These are phyloP conservation scores for Smithornis capensis DNA, from an alignment of 2,113 vertebrate species.

Conservation along the genomic window DNA sequence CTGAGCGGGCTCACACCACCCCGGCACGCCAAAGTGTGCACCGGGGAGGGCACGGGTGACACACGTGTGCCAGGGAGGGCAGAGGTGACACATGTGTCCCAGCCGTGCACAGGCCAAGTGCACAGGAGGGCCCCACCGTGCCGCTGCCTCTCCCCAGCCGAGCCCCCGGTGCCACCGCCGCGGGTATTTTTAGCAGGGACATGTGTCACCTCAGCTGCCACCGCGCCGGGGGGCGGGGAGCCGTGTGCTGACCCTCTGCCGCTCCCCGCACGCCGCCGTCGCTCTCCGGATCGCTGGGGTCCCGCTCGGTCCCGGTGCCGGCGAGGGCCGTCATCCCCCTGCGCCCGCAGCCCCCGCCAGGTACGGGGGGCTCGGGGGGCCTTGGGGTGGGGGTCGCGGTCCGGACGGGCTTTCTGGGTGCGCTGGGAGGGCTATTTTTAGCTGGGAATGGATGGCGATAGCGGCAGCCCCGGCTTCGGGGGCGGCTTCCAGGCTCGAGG, in stretches of 20 bases:
- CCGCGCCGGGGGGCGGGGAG: slow-evolving; percentile 51
- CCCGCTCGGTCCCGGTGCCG: neutral
- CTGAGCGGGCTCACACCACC: neutral
- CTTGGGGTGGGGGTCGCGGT: neutral
- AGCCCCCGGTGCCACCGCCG: slow-evolving; percentile 15
- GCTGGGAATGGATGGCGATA: neutral
- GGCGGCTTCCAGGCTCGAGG: neutral
- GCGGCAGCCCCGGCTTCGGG: neutral
- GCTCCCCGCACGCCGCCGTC: neutral
- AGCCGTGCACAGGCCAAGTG: fast-evolving
- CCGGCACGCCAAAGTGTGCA: fast-evolving
- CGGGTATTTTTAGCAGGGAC: slow-evolving; percentile 88
- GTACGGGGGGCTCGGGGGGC: neutral
- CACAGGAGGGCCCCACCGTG: neutral
- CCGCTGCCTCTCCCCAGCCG: neutral
- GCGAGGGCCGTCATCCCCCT: neutral
- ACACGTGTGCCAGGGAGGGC: neutral
- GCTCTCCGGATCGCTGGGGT: neutral
- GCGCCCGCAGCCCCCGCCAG: neutral
- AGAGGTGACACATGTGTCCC: neutral
- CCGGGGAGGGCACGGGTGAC: neutral
- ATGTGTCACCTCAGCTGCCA: slow-evolving; percentile 80
- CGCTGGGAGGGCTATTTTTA: slow-evolving; percentile 21
- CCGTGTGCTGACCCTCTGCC: neutral
- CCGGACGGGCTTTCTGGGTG: neutral